phyloP scores from a whole-genome alignment of 2,113 vertebrate genomes.

The Scartelaos histophorus region DNA sequence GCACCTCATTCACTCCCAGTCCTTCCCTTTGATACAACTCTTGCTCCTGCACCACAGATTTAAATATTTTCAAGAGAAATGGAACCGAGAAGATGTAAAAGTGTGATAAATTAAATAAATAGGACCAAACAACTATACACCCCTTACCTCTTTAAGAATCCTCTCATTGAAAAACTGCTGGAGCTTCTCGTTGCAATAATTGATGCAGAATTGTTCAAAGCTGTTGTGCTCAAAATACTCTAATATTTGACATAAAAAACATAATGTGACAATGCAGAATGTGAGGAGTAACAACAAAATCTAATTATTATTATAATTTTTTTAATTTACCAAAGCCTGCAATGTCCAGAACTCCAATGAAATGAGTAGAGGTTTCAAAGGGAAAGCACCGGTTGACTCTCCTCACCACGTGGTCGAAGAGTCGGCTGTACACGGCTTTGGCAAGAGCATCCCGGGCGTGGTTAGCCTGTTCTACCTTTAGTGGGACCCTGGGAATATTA shows the following conservation, averaged over 20 bases:
- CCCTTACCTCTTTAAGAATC: conserved; percentile 94
- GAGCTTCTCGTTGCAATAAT: conserved; percentile 99
- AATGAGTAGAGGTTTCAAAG: conserved; percentile 89
- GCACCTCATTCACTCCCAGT: conserved; percentile 96
- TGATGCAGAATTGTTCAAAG: conserved; percentile 99
- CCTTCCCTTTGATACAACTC: conserved; percentile 97
- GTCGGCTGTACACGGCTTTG: conserved; percentile 94
- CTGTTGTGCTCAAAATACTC: conserved; percentile 99
- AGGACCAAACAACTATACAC: conserved; percentile 13
- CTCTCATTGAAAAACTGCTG: conserved; percentile 99
- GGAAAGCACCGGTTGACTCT: conserved; percentile 97
- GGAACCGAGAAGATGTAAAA: neutral
- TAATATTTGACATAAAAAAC: conserved; percentile 62
- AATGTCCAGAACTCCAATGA: conserved; percentile 97
- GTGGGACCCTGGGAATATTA: conserved; percentile 84
- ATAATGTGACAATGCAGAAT: conserved; percentile 52
- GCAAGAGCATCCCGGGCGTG: conserved; percentile 95
- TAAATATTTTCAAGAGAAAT: conserved; percentile 3
- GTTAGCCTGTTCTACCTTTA: conserved; percentile 98
- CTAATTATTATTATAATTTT: neutral
- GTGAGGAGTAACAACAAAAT: conserved; percentile 17
- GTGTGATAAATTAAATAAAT: neutral
- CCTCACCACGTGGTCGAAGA: conserved; percentile 97
- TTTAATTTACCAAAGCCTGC: conserved; percentile 99
- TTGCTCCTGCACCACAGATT: conserved; percentile 85